Conservation (phyloP, 2,888 invertebrate species). For the Deladenus siricidicola region DNA sequence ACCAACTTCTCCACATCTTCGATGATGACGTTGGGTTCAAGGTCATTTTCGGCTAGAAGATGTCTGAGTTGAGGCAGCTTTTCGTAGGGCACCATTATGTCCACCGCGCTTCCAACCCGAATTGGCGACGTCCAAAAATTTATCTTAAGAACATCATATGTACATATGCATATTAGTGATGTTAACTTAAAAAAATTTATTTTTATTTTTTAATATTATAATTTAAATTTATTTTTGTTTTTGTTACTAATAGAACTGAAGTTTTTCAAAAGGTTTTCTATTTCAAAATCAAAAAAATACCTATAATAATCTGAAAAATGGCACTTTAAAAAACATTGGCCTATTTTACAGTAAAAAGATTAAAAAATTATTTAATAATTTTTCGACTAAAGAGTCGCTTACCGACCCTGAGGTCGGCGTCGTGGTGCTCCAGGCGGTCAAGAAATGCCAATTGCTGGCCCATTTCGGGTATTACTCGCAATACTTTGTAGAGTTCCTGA, state of each 20-base stretch:
- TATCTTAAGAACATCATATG: too few species aligned
- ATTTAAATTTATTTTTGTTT: background rate
- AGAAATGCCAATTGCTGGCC: constrained; percentile 16
- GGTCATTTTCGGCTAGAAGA: constrained; percentile 23
- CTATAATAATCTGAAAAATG: too few species aligned
- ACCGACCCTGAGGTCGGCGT: constrained; percentile 15
- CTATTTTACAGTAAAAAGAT: background rate
- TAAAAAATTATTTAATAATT: constrained; percentile 1
- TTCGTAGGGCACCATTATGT: constrained; percentile 68
- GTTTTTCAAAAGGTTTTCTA: background rate
- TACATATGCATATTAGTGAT: too few species aligned
- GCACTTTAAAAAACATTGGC: too few species aligned
- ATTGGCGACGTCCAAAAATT: constrained; percentile 63
- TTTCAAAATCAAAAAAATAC: too few species aligned
- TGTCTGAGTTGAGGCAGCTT: constrained; percentile 23
- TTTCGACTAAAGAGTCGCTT: background rate
- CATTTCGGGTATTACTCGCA: constrained; percentile 22
- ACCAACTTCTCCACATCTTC: constrained; percentile 49
- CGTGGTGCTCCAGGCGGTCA: constrained; percentile 20
- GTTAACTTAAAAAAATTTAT: constrained; percentile 30
- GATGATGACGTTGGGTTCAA: constrained; percentile 39
- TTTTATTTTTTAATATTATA: background rate
- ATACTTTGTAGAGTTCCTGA: constrained; percentile 9
- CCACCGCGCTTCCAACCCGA: constrained; percentile 58
- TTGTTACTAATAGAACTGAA: background rate